phyloP scores from a whole-genome alignment of 2,888 invertebrate genomes.

The Leistus spinibarbis region DNA sequence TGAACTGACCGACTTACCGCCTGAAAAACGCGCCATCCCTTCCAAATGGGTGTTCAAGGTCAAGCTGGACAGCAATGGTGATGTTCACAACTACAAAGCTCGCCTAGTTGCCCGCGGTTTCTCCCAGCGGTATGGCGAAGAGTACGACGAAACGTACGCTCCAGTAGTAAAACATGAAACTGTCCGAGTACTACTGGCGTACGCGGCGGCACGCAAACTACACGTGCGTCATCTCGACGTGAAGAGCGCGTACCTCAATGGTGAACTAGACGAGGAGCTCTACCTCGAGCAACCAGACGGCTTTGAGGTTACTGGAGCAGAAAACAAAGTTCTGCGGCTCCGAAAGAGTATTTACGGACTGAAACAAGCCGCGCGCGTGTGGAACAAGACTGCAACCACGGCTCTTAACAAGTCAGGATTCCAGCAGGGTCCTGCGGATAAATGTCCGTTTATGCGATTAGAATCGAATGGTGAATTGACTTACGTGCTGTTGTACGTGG shows the following conservation, averaged over 20 bases:
- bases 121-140: constrained; percentile 43
- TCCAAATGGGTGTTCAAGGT: constrained; percentile 43
- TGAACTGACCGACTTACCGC: constrained; percentile 11
- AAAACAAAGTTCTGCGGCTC: too few species aligned
- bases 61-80: constrained; percentile 43
- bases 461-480: background rate
- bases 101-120: constrained; percentile 46
- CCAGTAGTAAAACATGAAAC: constrained; percentile 43
- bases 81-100: constrained; percentile 28
- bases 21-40: constrained; percentile 11
- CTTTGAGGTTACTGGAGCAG: too few species aligned
- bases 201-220: too few species aligned
- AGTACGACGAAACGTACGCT: constrained; percentile 45
- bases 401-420: background rate
- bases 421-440: background rate
- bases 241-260: too few species aligned
- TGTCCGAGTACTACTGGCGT: constrained; percentile 42
- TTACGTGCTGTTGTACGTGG: constrained; percentile 3
- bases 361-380: background rate
- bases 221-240: too few species aligned
- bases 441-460: background rate
- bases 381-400: background rate
- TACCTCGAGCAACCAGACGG: too few species aligned
- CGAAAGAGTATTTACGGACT: too few species aligned
- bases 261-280: too few species aligned